Conservation (phyloP, 2,113 vertebrate species). For the Dunckerocampus dactyliophorus region DNA sequence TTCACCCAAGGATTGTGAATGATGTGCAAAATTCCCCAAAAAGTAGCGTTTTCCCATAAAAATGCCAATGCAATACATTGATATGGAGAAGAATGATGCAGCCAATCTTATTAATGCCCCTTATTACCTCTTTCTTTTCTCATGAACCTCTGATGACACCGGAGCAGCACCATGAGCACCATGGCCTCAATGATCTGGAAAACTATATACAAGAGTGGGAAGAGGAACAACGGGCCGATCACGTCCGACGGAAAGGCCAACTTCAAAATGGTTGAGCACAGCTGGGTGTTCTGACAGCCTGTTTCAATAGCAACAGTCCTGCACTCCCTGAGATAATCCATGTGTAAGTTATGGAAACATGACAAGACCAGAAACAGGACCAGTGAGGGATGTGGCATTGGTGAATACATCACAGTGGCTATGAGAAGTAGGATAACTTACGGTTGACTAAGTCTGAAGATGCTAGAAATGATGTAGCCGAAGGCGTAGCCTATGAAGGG, state of each 20-base stretch:
- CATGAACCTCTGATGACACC: constrained; percentile 55
- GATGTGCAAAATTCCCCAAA: too few species aligned
- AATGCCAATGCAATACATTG: too few species aligned
- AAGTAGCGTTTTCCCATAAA: too few species aligned
- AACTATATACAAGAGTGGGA: constrained; percentile 71
- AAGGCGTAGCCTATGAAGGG: constrained; percentile 75
- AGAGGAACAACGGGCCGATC: constrained; percentile 74
- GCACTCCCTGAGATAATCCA: constrained; percentile 60
- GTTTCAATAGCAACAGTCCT: constrained; percentile 77
- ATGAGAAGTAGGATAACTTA: constrained; percentile 45
- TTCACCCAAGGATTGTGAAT: too few species aligned
- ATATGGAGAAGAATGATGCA: too few species aligned
- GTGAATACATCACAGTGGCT: too few species aligned
- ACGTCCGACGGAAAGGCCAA: constrained; percentile 63
- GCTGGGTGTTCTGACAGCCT: constrained; percentile 78
- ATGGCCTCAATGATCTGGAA: constrained; percentile 73
- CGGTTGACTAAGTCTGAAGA: constrained; percentile 69
- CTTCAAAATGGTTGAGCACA: constrained; percentile 75
- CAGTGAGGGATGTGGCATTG: too few species aligned
- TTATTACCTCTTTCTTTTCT: constrained; percentile 29
- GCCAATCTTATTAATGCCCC: too few species aligned
- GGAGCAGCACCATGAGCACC: constrained; percentile 64
- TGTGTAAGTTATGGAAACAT: neutral
- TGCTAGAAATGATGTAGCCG: constrained; percentile 72
- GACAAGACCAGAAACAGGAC: neutral